phyloP scores from a whole-genome alignment of 2,888 invertebrate genomes.

The Volucella inflata region DNA sequence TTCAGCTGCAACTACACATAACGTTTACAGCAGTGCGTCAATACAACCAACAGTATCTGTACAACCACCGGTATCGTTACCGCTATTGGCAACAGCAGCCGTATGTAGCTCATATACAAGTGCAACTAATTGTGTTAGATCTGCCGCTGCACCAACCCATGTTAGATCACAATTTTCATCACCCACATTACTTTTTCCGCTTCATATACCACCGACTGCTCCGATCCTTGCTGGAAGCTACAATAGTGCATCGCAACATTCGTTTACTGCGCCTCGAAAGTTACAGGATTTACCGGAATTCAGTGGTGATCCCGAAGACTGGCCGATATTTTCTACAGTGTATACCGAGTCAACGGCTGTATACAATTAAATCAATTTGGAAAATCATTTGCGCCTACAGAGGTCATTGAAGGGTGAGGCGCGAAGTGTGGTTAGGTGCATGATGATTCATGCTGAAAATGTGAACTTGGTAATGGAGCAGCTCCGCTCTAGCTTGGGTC shows the following conservation, averaged over 20 bases:
- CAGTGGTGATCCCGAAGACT: slow-evolving; percentile 64
- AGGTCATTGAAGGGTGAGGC: slow-evolving; percentile 49
- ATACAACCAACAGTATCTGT: slow-evolving; percentile 5
- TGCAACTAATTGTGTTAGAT: neutral
- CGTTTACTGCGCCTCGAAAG: slow-evolving; percentile 34
- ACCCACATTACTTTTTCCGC: slow-evolving; percentile 15
- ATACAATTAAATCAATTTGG: slow-evolving; percentile 58
- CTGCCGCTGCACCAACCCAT: slow-evolving; percentile 20
- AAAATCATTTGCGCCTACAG: slow-evolving; percentile 70
- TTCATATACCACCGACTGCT: slow-evolving; percentile 5
- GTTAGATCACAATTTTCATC: slow-evolving; percentile 12
- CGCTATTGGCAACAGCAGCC: neutral
- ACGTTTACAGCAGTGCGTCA: slow-evolving; percentile 1
- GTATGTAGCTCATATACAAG: neutral
- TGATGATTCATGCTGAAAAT: slow-evolving; percentile 58
- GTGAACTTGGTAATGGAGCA: slow-evolving; percentile 56
- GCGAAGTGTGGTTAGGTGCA: slow-evolving; percentile 45
- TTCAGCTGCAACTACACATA: neutral
- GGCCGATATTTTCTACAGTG: slow-evolving; percentile 68
- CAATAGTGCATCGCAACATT: slow-evolving; percentile 16
- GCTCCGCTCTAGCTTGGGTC: slow-evolving; percentile 54
- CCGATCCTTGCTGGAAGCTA: slow-evolving; percentile 18
- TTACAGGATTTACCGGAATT: slow-evolving; percentile 64
- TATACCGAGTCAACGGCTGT: slow-evolving; percentile 66
- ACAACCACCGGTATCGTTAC: slow-evolving; percentile 8